These are phyloP conservation scores for Notothenia coriiceps DNA, from an alignment of 2,113 vertebrate species.

Conservation along the genomic window DNA sequence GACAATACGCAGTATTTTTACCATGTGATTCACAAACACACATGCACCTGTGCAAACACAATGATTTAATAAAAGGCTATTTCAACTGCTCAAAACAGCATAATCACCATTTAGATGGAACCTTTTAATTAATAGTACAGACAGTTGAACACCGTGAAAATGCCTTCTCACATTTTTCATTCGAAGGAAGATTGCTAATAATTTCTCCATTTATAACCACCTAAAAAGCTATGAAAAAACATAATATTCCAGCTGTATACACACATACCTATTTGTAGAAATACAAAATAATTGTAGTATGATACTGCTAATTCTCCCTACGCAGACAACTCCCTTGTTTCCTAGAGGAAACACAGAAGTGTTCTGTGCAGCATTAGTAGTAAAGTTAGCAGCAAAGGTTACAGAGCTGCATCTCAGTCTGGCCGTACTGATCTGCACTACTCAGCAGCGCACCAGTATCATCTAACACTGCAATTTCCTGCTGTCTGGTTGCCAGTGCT, in stretches of 20 bases:
- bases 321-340: not conserved
- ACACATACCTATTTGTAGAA: too few species aligned
- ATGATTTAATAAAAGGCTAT: not conserved
- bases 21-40: not conserved
- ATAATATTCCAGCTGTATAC: not conserved
- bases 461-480: conserved; percentile 51
- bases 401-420: not conserved
- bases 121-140: not conserved
- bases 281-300: too few species aligned
- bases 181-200: not conserved
- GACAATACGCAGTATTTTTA: not conserved
- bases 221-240: not conserved
- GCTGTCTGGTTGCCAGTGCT: not conserved
- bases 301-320: too few species aligned
- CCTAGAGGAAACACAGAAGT: not conserved
- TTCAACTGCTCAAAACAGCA: not conserved
- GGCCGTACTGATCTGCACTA: conserved; percentile 9
- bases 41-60: not conserved
- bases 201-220: not conserved
- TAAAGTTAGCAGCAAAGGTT: not conserved
- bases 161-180: not conserved
- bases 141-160: not conserved
- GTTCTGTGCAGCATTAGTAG: not conserved
- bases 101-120: not conserved
- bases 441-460: conserved; percentile 53